Evolutionary conservation across 2,113 vertebrate species (phyloP), one percentile per base, ranked within the genome.

Genomic region (Cyprinodon tularosa): DNA sequence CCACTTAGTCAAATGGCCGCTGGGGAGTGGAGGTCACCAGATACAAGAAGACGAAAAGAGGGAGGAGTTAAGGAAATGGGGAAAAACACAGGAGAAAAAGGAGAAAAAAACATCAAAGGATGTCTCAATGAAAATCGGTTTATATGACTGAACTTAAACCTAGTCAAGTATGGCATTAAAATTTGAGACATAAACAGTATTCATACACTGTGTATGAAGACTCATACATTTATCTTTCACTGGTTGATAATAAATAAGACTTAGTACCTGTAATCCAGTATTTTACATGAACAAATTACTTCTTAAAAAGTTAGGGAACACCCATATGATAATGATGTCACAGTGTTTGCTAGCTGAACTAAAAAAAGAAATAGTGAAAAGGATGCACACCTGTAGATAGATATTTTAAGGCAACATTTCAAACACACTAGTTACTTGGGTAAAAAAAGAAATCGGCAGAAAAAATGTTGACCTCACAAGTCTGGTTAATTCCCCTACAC

Each of bases 1-100:
- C 92, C 91, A 91, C 91, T 92, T 90, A 86, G 76, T 84, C 74
- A 76, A 86, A 70, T 8, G 20, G 68, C 74, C 86, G 15, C 81
- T 66, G 69, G 85, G 82, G 84, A 89, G 74, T 64, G 79, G 66
- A 80, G 88, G 84, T 90, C 88, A 85, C 47, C 77, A 77, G 71
- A 87, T 85, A 78, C 66, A 76, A 66, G 53, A 66, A 40, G 73
- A 79, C 63, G 66, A 69, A 61, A 50, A 68, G 22, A 47, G 76
- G 68, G 66, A 42, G 22, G 22, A 39, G 61, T 4, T 66, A 48
- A 70, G 38, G 5, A 12, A 67, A 74, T n/a, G 0, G 61, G 66
- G 10, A 48, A 3, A 20, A 53, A 3, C 6, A 20, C 2, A 10
- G 36, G 60, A 59, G 17, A n/a, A 14, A 10, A 53, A 29, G 2